phyloP scores from a whole-genome alignment of 2,888 invertebrate species.

The Endotricha flammealis region DNA sequence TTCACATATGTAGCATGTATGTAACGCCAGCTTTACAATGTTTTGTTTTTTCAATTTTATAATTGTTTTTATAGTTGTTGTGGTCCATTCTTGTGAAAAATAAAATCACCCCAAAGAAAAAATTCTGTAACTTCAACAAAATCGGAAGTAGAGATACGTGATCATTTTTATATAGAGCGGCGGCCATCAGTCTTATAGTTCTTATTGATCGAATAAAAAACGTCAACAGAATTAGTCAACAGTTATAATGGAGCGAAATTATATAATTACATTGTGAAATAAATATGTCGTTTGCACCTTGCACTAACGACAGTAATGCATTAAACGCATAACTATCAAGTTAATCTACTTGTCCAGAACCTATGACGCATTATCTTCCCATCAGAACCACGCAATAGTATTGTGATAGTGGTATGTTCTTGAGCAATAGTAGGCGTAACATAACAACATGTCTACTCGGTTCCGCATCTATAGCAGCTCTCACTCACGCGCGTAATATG shows the following conservation, averaged over 20 bases:
- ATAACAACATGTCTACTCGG: constrained; percentile 25
- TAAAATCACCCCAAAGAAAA: too few relatives aligned
- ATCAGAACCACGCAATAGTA: constrained; percentile 16
- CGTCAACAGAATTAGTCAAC: neutral
- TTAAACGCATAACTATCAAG: constrained; percentile 32
- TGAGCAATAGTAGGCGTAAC: constrained; percentile 32
- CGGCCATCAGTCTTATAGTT: too few relatives aligned
- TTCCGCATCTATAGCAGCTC: constrained; percentile 31
- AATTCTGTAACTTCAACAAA: too few relatives aligned
- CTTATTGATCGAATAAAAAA: too few relatives aligned
- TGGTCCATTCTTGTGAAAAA: too few relatives aligned
- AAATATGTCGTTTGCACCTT: too few relatives aligned
- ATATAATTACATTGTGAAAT: constrained; percentile 13
- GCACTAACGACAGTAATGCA: constrained; percentile 21
- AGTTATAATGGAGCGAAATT: neutral
- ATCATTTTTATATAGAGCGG: too few relatives aligned
- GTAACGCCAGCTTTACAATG: too few relatives aligned
- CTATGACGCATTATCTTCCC: constrained; percentile 27
- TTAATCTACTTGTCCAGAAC: constrained; percentile 19
- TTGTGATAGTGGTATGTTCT: constrained; percentile 5
- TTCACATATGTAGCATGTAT: too few relatives aligned
- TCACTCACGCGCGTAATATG: constrained; percentile 16
- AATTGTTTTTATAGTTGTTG: too few relatives aligned
- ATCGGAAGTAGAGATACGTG: too few relatives aligned
- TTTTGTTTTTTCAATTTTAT: too few relatives aligned